These are phyloP conservation scores for Smutsia gigantea DNA, from an alignment of 2,797 vertebrate genomes.

Conservation along the genomic window DNA sequence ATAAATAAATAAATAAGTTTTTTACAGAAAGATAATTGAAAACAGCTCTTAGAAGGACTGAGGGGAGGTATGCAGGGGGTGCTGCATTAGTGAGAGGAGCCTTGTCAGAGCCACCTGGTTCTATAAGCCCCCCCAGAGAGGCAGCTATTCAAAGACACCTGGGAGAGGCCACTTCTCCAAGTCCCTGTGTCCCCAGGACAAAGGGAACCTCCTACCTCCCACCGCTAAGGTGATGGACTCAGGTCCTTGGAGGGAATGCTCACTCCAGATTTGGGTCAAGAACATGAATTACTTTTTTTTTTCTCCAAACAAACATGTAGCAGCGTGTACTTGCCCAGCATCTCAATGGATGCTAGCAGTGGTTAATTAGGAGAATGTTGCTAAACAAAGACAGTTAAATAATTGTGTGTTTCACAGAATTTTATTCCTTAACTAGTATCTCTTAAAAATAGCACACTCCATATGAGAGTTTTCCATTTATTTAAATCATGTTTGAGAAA, in stretches of 20 bases:
- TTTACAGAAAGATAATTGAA: neutral
- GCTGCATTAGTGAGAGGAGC: neutral
- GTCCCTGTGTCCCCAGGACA: neutral
- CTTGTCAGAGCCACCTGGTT: neutral
- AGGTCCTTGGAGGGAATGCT: neutral
- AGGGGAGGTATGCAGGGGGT: neutral
- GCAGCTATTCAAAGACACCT: neutral
- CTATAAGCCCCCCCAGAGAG: neutral
- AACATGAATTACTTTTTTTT: conserved; percentile 11
- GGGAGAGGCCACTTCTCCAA: neutral
- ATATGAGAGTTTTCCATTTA: conserved; percentile 74
- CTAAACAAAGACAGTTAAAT: conserved; percentile 80
- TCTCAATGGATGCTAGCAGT: conserved; percentile 59
- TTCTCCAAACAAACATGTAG: conserved; percentile 34
- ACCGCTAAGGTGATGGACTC: neutral
- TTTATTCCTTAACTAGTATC: conserved; percentile 78
- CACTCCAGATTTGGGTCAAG: neutral
- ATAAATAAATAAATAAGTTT: no score
- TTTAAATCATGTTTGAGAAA: conserved; percentile 56
- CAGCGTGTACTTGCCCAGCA: conserved; percentile 51
- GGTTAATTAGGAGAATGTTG: conserved; percentile 80
- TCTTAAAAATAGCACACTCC: conserved; percentile 80
- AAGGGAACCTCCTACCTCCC: neutral
- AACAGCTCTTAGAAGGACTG: neutral
- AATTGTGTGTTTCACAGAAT: conserved; percentile 75